These are phyloP conservation scores for Microtus pennsylvanicus DNA, from an alignment of 2,113 vertebrate genomes.

Conservation along the genomic window DNA sequence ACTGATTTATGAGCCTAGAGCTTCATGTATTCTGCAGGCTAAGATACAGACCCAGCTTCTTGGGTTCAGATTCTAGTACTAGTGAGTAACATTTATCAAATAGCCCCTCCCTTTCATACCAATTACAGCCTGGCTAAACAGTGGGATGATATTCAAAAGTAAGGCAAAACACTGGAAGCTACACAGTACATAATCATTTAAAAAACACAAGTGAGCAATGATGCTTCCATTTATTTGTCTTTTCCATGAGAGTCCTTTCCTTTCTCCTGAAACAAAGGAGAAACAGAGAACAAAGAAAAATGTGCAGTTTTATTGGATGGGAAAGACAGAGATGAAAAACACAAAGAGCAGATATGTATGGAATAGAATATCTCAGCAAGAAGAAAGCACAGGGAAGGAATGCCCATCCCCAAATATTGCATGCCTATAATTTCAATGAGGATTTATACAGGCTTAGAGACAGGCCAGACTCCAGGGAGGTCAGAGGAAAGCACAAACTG, in stretches of 20 bases:
- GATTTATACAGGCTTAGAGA: not conserved
- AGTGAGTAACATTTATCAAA: not conserved
- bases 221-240: not conserved
- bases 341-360: not conserved
- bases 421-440: not conserved
- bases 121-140: not conserved
- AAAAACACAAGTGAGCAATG: not conserved
- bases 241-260: not conserved
- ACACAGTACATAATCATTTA: not conserved
- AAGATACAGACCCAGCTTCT: no score
- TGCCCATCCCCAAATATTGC: not conserved
- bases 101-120: not conserved
- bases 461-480: not conserved
- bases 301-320: not conserved
- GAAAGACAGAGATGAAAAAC: slow-evolving; percentile 3
- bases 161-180: not conserved
- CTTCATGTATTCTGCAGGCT: not conserved
- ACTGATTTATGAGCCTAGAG: not conserved
- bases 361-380: not conserved
- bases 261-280: not conserved
- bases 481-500: not conserved
- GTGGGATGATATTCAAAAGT: not conserved
- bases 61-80: not conserved
- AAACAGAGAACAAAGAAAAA: not conserved
- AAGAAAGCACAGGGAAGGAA: not conserved